A percentile compares a stretch with the other conserved stretches of the same genome.
These are phyloP conservation scores for Pan paniscus DNA, from an alignment of 2,113 vertebrate genomes.

Conservation along the genomic window DNA sequence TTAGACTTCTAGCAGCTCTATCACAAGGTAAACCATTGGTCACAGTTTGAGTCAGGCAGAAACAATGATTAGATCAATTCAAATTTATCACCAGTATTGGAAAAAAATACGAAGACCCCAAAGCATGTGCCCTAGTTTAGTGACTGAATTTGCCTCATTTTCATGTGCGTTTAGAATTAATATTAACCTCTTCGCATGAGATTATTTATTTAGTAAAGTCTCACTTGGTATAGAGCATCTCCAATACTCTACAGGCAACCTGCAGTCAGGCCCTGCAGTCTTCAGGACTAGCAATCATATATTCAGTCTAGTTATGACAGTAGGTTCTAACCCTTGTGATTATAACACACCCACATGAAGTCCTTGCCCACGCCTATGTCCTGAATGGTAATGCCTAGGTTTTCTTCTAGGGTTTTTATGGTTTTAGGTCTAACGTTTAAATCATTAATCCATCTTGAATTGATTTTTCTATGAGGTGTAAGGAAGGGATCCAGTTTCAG, in stretches of 20 bases:
- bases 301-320: neutral
- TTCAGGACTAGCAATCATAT: neutral
- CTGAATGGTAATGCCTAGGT: too few relatives aligned
- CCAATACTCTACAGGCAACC: neutral
- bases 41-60: neutral
- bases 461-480: too few relatives aligned
- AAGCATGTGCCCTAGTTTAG: neutral
- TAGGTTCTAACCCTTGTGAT: neutral
- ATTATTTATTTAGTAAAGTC: neutral
- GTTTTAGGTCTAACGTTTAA: too few relatives aligned
- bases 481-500: too few relatives aligned
- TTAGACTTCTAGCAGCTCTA: neutral
- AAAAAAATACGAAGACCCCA: neutral
- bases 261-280: neutral
- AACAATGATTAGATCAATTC: neutral
- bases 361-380: too few relatives aligned
- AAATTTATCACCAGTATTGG: neutral
- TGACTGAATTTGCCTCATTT: neutral
- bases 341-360: neutral
- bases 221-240: neutral
- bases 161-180: neutral
- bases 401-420: too few relatives aligned
- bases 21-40: neutral
- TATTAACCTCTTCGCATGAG: neutral
- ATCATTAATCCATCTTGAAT: too few relatives aligned